Base-by-base conservation (phyloP, 1,140 invertebrate species). In the Nephila pilipes region DNA sequence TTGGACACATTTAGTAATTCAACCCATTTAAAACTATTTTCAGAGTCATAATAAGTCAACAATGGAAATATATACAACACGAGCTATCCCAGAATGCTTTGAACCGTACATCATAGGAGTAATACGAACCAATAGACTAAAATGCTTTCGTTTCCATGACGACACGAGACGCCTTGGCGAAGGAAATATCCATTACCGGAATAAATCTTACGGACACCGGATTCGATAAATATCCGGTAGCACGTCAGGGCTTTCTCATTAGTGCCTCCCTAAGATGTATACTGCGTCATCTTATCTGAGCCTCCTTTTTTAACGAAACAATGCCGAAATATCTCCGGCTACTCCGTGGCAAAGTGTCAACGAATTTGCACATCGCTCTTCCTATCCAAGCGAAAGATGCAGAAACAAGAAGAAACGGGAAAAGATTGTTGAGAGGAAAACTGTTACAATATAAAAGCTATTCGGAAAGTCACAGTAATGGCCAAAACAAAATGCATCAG, bases 161-260 rank as follows among this genome's bases (percentile, higher is more conserved):
- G 29, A 89, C 87, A 5, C 22, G 20, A n/a, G 36, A 57, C 65
- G n/a, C 38, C 38, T 14, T 38, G 46, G 29, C 36, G 87, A n/a
- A 79, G 65, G 36, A 87, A 63, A 36, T 46, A 65, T 87, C 85
- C 85, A 22, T 60, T 32, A 55, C 20, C 79, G 75, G n/a, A 83
- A 80, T 91, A 91, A 91, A 91, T 91, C 75, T 46, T 20, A 25
- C 5, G n/a, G 36, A 54, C 88, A 88, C 88, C 69, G 65, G 87
- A 90, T 80, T 80, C 25, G 46, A 80, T 80, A 79, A 90, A 90
- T 90, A 90, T 90, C 88, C 88, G 65, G 69, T 32, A 14, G 54
- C 85, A 87, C 81, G n/a, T 57, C 69, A 32, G 6, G 29, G 16
- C 16, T 18, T 18, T 29, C 69, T 79, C 81, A 83, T 83, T 83